A percentile compares a stretch with the other conserved stretches of the same genome.
These are phyloP conservation scores for Mormyrus lacerda DNA, from an alignment of 2,113 vertebrate species.

Conservation along the genomic window DNA sequence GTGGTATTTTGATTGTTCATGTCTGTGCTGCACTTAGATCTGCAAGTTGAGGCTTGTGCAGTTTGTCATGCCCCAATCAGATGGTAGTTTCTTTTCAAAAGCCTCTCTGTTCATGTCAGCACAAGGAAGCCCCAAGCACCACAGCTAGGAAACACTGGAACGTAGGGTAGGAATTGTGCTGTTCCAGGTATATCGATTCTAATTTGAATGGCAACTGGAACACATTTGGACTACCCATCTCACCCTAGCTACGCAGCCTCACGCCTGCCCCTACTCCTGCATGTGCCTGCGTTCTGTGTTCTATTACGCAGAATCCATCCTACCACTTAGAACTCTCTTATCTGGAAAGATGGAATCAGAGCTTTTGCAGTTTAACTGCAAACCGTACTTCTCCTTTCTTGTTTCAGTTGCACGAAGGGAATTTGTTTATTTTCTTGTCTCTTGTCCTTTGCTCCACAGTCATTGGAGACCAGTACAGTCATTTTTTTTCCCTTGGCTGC, in stretches of 20 bases:
- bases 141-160: background rate
- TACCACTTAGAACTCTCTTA: background rate
- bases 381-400: background rate
- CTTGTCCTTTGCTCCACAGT: background rate
- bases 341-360: background rate
- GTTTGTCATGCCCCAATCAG: background rate
- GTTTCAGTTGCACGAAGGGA: background rate
- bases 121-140: background rate
- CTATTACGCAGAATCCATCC: background rate
- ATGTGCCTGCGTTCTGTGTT: background rate
- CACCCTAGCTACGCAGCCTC: background rate
- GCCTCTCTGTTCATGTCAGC: background rate
- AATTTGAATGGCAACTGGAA: background rate
- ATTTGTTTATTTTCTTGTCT: background rate
- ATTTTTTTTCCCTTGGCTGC: background rate
- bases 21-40: background rate
- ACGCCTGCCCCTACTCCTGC: background rate
- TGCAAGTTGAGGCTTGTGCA: slow-evolving; percentile 1
- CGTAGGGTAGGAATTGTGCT: background rate
- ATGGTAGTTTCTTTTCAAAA: background rate
- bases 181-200: background rate
- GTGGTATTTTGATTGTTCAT: background rate
- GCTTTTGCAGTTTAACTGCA: background rate
- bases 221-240: background rate
- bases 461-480: background rate